A percentile compares a stretch with the other conserved stretches of the same genome.
phyloP scores from a whole-genome alignment of 2,888 invertebrate genomes.

The Matsumyia berberina region DNA sequence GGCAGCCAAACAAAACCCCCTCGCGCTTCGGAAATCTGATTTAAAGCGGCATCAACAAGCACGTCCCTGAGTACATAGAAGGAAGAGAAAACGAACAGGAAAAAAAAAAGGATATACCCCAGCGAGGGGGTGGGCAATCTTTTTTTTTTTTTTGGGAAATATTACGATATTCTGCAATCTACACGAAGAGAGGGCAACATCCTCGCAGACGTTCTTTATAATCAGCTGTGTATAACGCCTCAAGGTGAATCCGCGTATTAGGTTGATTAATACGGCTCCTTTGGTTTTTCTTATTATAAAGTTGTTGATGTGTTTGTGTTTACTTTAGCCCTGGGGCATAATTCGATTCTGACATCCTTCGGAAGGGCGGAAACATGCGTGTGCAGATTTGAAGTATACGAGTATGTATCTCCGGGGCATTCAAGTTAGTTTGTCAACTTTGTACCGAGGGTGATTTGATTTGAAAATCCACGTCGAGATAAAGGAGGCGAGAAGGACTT shows the following conservation, averaged over 20 bases:
- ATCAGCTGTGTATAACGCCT: conserved; percentile 50
- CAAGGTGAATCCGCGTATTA: conserved; percentile 60
- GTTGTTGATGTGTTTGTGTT: conserved; percentile 67
- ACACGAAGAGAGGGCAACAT: background rate
- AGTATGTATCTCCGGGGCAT: conserved; percentile 28
- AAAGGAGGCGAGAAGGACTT: conserved; percentile 28
- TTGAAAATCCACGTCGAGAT: conserved; percentile 36
- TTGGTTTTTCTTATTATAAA: conserved; percentile 62
- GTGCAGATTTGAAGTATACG: conserved; percentile 32
- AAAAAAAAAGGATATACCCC: conserved; percentile 1
- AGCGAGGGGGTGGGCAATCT: background rate
- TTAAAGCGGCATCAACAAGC: conserved; percentile 45
- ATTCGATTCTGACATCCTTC: conserved; percentile 23
- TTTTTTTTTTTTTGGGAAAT: conserved; percentile 4
- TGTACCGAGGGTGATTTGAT: conserved; percentile 46
- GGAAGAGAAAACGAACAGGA: background rate
- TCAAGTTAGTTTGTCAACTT: conserved; percentile 59
- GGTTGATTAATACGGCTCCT: conserved; percentile 57
- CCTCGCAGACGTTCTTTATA: conserved; percentile 53
- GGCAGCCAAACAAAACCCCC: conserved; percentile 10
- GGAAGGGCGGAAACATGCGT: conserved; percentile 20
- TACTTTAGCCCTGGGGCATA: conserved; percentile 39
- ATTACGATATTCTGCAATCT: conserved; percentile 30
- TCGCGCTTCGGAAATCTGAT: conserved; percentile 35
- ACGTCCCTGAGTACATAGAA: conserved; percentile 24